phyloP scores from a whole-genome alignment of 1,140 invertebrate genomes.

The Nymphalis io region DNA sequence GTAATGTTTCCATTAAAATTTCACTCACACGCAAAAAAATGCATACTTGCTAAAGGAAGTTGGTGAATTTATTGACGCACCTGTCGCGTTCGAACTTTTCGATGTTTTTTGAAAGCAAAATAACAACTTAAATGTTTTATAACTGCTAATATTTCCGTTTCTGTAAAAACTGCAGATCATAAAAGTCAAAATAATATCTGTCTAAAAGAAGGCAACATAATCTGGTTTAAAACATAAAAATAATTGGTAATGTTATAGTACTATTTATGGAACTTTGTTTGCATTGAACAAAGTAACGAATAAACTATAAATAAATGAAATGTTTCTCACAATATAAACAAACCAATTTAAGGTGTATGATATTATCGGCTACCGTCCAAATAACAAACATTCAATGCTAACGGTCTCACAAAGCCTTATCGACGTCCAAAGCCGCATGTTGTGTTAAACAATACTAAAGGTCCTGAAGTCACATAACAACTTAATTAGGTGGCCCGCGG shows the following conservation, averaged over 20 bases:
- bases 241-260: no score
- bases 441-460: conserved; percentile 69
- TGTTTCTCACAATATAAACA: conserved; percentile 19
- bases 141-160: neutral
- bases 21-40: conserved; percentile 29
- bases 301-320: neutral
- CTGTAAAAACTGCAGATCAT: neutral
- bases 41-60: conserved; percentile 37
- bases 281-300: neutral
- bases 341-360: conserved; percentile 5
- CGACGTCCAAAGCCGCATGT: conserved; percentile 58
- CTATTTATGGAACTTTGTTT: no score
- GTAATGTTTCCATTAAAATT: conserved; percentile 18
- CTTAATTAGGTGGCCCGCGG: conserved; percentile 77
- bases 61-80: conserved; percentile 47
- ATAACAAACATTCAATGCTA: conserved; percentile 57
- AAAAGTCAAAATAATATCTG: no score
- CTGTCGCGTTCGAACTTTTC: conserved; percentile 34
- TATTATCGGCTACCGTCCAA: conserved; percentile 61
- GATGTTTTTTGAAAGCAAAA: conserved; percentile 16
- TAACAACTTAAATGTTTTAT: neutral
- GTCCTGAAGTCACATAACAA: conserved; percentile 70
- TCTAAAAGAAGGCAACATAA: neutral
- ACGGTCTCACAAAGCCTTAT: conserved; percentile 59
- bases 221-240: no score